Evolutionary conservation across 2,113 vertebrate genomes (phyloP).

Genomic region (Nesogale talazaci): DNA sequence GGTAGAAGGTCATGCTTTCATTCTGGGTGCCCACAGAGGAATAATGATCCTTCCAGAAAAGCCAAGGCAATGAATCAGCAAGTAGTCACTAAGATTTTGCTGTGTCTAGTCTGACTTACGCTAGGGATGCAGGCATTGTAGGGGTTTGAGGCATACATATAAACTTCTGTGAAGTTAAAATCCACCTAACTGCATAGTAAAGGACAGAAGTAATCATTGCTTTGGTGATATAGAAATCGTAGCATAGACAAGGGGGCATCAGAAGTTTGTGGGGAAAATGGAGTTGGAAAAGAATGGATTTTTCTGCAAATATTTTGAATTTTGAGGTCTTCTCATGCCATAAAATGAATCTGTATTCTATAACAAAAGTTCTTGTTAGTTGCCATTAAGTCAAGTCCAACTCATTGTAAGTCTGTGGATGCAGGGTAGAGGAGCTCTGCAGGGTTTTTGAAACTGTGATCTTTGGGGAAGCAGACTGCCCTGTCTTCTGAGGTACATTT

Average conservation of each 20-base stretch:
- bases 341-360: background rate
- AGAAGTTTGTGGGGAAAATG: no score
- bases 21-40: slow-evolving; percentile 27
- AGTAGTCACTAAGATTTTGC: slow-evolving; percentile 43
- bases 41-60: slow-evolving; percentile 50
- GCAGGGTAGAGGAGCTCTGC: background rate
- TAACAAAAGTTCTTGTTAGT: background rate
- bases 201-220: background rate
- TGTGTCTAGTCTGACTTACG: background rate
- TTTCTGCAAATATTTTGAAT: no score
- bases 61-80: slow-evolving; percentile 22
- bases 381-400: background rate
- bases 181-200: slow-evolving; percentile 24
- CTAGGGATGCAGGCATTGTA: slow-evolving; percentile 11
- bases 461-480: background rate
- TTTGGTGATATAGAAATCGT: slow-evolving; percentile 22
- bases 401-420: background rate
- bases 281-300: no score
- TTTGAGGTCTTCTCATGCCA: no score
- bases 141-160: slow-evolving; percentile 26
- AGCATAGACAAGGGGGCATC: background rate
- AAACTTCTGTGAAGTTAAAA: slow-evolving; percentile 40
- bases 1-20: background rate
- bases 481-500: background rate
- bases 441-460: background rate